These are phyloP conservation scores for Clunio marinus DNA, from an alignment of 2,888 invertebrate species.

Conservation along the genomic window DNA sequence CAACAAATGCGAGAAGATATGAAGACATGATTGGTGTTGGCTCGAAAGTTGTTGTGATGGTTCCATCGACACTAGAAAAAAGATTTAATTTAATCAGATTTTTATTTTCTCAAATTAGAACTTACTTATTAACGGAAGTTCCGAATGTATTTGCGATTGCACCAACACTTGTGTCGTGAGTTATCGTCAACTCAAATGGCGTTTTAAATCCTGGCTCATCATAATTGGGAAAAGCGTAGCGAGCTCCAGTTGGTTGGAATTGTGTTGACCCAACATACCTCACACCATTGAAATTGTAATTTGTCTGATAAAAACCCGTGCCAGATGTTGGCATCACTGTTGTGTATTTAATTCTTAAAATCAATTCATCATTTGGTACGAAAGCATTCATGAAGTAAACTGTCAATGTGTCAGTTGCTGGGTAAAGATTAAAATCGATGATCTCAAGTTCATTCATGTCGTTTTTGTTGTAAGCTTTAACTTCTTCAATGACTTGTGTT, in stretches of 20 bases:
- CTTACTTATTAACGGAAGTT: not conserved
- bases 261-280: slow-evolving; percentile 45
- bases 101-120: not conserved
- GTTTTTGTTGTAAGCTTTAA: not conserved
- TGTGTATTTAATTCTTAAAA: slow-evolving; percentile 7
- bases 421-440: not conserved
- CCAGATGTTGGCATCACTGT: not conserved
- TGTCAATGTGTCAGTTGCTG: slow-evolving; percentile 2
- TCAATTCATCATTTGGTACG: not conserved
- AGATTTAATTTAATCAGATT: too few species aligned
- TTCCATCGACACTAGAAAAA: slow-evolving; percentile 20
- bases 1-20: slow-evolving; percentile 15
- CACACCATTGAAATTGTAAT: not conserved
- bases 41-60: slow-evolving; percentile 41
- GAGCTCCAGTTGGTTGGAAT: slow-evolving; percentile 2
- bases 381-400: slow-evolving; percentile 15
- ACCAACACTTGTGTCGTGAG: not conserved
- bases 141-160: slow-evolving; percentile 12
- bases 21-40: slow-evolving; percentile 17
- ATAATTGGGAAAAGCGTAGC: slow-evolving; percentile 30
- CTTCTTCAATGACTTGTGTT: slow-evolving; percentile 2
- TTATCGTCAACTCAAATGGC: slow-evolving; percentile 3
- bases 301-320: slow-evolving; percentile 26
- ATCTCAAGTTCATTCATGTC: not conserved
- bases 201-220: slow-evolving; percentile 24